These are phyloP conservation scores for Epinotia bilunana DNA, from an alignment of 2,888 invertebrate genomes.

Conservation along the genomic window DNA sequence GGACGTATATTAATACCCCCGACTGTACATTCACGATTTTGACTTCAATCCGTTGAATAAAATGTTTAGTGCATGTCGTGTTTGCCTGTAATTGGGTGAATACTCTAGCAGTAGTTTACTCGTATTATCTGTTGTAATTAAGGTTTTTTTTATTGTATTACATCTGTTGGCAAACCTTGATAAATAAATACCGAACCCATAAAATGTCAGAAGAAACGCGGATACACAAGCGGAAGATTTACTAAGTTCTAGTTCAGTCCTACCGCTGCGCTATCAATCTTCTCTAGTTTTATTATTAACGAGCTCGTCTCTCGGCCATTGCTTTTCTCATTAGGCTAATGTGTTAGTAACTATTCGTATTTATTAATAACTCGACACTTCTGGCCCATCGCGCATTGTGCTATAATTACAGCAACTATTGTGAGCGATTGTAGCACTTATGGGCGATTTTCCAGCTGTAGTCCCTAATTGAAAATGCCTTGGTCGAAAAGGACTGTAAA, in stretches of 20 bases:
- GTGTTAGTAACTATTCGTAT: conserved; percentile 18
- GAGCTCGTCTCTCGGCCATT: background rate
- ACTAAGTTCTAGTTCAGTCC: background rate
- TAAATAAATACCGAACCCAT: too few species aligned
- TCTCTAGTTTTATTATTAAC: conserved; percentile 3
- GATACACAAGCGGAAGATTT: background rate
- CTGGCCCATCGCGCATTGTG: conserved; percentile 21
- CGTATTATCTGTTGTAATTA: too few species aligned
- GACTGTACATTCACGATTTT: background rate
- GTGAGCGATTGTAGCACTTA: background rate
- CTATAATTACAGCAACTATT: conserved; percentile 13
- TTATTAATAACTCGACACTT: conserved; percentile 17
- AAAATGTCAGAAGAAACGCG: background rate
- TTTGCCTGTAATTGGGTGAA: too few species aligned
- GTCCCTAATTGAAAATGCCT: background rate
- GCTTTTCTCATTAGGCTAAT: conserved; percentile 20
- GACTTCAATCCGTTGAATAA: background rate
- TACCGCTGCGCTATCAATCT: background rate
- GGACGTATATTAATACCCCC: too few species aligned
- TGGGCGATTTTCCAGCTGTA: background rate
- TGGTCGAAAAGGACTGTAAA: background rate
- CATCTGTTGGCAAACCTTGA: too few species aligned
- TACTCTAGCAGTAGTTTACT: too few species aligned
- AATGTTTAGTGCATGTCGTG: too few species aligned
- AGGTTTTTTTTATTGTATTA: too few species aligned